A percentile compares a stretch with the other conserved stretches of the same genome.
These are phyloP conservation scores for Drosophila equinoxialis DNA, from an alignment of 1,140 invertebrate species.

Conservation along the genomic window DNA sequence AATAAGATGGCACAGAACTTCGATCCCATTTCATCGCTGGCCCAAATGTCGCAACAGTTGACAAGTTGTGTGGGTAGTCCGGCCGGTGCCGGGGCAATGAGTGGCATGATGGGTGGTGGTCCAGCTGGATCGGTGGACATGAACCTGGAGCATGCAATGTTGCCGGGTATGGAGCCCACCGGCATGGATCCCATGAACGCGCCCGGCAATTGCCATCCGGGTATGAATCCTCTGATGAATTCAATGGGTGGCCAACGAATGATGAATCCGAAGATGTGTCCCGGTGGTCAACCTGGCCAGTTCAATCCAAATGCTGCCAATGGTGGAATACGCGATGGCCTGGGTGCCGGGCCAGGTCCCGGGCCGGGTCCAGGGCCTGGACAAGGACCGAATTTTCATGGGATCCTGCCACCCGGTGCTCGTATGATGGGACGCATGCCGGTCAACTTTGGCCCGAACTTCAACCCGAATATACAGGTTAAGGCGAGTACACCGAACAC, in stretches of 20 bases:
- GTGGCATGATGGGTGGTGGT: constrained; percentile 51
- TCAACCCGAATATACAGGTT: constrained; percentile 92
- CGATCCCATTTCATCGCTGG: constrained; percentile 96
- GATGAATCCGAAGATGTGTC: constrained; percentile 83
- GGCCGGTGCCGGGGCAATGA: constrained; percentile 83
- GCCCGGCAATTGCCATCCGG: constrained; percentile 51
- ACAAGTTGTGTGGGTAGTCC: constrained; percentile 88
- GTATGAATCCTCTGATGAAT: constrained; percentile 58
- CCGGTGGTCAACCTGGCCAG: constrained; percentile 79
- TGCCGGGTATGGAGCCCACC: constrained; percentile 67
- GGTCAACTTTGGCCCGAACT: constrained; percentile 69
- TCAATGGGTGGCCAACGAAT: constrained; percentile 71
- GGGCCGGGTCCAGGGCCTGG: constrained; percentile 24
- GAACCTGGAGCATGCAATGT: constrained; percentile 80
- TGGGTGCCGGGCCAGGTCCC: constrained; percentile 42
- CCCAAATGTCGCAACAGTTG: constrained; percentile 96
- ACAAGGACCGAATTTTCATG: constrained; percentile 78
- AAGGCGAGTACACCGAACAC: constrained; percentile 98
- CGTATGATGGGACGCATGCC: constrained; percentile 84
- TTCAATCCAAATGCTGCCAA: constrained; percentile 53
- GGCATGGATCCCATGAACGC: constrained; percentile 65
- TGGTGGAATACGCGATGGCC: constrained; percentile 81
- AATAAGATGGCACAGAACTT: constrained; percentile 87
- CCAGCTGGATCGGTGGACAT: constrained; percentile 77
- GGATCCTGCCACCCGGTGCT: constrained; percentile 74